Evolutionary conservation across 2,113 vertebrate species (phyloP).

Genomic region (Ailuropoda melanoleuca): DNA sequence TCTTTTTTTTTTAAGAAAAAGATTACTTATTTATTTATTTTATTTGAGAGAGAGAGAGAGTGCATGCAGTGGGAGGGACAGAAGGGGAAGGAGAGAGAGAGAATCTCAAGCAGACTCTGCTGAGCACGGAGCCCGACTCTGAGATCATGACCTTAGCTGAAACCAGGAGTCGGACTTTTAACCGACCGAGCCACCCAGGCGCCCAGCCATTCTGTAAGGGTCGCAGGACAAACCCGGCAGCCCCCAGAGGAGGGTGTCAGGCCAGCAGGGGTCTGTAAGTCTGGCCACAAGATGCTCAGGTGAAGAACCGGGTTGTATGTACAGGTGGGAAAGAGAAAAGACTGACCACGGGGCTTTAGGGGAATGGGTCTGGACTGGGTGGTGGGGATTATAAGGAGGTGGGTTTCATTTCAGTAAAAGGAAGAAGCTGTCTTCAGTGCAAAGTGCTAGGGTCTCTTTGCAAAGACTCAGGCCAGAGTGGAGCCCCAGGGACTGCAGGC

Average conservation of each 20-base stretch:
- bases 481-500: neutral
- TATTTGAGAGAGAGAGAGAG: neutral
- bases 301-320: neutral
- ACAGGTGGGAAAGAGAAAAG: neutral
- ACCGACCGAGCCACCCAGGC: neutral
- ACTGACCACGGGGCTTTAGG: neutral
- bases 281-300: neutral
- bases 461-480: neutral
- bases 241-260: neutral
- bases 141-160: neutral
- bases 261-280: neutral
- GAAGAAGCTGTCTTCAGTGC: neutral
- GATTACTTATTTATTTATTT: neutral
- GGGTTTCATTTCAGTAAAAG: neutral
- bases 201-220: neutral
- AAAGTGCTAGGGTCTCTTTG: neutral
- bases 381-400: neutral
- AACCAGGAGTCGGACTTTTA: neutral
- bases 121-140: neutral
- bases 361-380: too few relatives aligned
- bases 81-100: neutral
- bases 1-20: too few relatives aligned
- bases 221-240: neutral
- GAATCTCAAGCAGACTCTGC: neutral
- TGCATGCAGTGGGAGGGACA: neutral